These are phyloP conservation scores for Gila orcuttii DNA, from an alignment of 2,113 vertebrate species.

Conservation along the genomic window DNA sequence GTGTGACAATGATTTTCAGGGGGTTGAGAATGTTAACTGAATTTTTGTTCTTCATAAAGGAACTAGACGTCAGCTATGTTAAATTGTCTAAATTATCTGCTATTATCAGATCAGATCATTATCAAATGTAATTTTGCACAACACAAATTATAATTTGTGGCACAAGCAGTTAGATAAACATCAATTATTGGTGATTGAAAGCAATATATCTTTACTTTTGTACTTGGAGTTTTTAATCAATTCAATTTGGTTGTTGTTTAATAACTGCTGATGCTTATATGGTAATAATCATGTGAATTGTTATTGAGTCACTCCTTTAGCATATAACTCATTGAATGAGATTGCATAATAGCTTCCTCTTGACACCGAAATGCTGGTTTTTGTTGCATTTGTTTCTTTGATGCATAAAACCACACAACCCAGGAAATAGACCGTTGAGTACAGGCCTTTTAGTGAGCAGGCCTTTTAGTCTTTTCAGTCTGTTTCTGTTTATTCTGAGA, in stretches of 20 bases:
- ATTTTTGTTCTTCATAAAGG: too few species aligned
- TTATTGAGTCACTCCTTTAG: neutral
- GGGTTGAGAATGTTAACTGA: neutral
- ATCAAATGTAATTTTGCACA: too few species aligned
- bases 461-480: neutral
- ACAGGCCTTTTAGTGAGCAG: neutral
- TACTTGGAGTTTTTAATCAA: neutral
- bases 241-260: neutral
- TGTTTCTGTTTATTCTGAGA: neutral
- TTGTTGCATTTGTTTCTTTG: slow-evolving; percentile 8
- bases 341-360: neutral
- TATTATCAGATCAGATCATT: too few species aligned
- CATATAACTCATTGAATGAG: neutral
- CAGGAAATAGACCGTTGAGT: neutral
- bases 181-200: too few species aligned
- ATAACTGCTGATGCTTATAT: neutral
- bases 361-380: neutral
- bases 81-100: too few species aligned
- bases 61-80: too few species aligned
- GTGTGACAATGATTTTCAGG: neutral
- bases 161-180: too few species aligned
- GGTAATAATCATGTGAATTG: neutral
- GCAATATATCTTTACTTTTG: too few species aligned
- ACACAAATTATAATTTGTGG: too few species aligned
- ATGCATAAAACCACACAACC: slow-evolving; percentile 44